These are phyloP conservation scores for Nephrotoma guestfalica DNA, from an alignment of 2,888 invertebrate species.

Conservation along the genomic window DNA sequence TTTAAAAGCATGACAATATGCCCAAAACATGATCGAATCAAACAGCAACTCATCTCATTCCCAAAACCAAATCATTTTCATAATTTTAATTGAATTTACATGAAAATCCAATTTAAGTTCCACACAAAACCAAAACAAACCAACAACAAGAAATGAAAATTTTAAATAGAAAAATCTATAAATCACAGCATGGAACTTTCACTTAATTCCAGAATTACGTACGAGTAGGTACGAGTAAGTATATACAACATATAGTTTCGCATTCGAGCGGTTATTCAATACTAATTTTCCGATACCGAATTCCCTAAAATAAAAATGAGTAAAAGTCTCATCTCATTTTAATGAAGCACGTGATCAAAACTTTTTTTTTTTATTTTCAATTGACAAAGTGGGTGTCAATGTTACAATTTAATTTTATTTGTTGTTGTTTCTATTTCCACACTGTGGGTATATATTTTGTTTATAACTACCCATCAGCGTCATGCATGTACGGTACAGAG, in stretches of 20 bases:
- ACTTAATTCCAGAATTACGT: neutral
- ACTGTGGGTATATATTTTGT: neutral
- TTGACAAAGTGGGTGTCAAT: conserved; percentile 5
- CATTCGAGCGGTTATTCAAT: neutral
- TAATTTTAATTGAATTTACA: neutral
- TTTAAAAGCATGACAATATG: neutral
- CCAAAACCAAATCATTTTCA: neutral
- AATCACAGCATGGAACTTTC: neutral
- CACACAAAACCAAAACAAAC: neutral
- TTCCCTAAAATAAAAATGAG: neutral
- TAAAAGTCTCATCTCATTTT: neutral
- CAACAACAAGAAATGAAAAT: neutral
- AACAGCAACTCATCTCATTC: neutral
- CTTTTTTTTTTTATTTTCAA: neutral
- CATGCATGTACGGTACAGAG: neutral
- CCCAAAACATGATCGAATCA: neutral
- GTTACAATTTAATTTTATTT: neutral
- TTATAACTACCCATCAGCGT: neutral
- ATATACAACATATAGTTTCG: neutral
- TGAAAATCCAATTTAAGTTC: neutral
- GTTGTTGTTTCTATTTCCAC: neutral
- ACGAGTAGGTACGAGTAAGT: neutral
- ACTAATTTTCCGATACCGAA: neutral
- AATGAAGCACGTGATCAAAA: conserved; percentile 1
- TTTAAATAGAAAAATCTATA: neutral